phyloP scores from a whole-genome alignment of 2,797 vertebrate species.

The Spondyliosoma cantharus region DNA sequence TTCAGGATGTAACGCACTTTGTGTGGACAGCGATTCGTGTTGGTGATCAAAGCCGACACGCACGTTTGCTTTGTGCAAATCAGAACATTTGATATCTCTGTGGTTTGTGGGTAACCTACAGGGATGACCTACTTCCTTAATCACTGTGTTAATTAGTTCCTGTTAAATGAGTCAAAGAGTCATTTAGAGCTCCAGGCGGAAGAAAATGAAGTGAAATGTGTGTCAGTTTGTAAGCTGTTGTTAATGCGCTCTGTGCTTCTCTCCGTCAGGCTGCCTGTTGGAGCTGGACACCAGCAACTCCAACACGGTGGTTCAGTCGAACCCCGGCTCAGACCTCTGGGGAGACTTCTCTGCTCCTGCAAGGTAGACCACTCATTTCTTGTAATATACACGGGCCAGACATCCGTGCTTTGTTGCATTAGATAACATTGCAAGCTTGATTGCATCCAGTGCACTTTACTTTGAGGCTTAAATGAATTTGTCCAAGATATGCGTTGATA shows the following conservation, averaged over 20 bases:
- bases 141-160: constrained; percentile 9
- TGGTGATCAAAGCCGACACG: not conserved
- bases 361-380: constrained; percentile 79
- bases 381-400: not conserved
- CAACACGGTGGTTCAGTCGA: constrained; percentile 81
- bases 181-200: constrained; percentile 25
- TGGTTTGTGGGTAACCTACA: not conserved
- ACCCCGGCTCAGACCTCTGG: constrained; percentile 87
- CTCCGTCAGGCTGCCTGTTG: constrained; percentile 85
- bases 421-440: no score
- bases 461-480: no score
- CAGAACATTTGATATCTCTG: not conserved
- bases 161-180: constrained; percentile 8
- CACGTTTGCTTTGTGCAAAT: not conserved
- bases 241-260: not conserved
- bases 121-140: constrained; percentile 21
- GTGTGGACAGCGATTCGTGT: not conserved
- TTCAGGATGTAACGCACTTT: not conserved
- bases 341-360: constrained; percentile 92
- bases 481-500: no score
- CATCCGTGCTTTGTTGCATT: no score
- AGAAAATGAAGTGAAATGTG: constrained; percentile 33
- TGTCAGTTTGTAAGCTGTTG: constrained; percentile 18
- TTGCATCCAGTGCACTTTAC: no score
- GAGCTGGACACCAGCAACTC: constrained; percentile 90